Percentiles rank a stretch among this genome's conserved stretches.
phyloP scores from a whole-genome alignment of 2,888 invertebrate species.

The Fragum fragum region DNA sequence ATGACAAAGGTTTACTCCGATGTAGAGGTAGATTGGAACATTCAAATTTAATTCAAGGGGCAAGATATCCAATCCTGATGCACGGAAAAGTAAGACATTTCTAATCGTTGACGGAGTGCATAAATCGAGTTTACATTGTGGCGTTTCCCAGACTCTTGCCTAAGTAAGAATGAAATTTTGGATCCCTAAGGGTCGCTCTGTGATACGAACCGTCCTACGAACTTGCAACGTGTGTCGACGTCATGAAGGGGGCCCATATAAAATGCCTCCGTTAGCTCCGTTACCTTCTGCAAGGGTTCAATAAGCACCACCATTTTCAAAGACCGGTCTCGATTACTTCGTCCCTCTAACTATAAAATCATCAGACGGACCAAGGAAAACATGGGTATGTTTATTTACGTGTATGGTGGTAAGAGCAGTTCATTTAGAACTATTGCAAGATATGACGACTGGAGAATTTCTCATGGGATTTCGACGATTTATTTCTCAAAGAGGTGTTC shows the following conservation, averaged over 20 bases:
- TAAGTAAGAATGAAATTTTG: neutral
- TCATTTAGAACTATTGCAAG: slow-evolving; percentile 30
- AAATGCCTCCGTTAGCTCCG: neutral
- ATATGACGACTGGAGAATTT: slow-evolving; percentile 40
- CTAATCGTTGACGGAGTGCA: slow-evolving; percentile 24
- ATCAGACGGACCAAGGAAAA: neutral
- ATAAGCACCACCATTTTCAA: neutral
- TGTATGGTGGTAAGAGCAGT: slow-evolving; percentile 35
- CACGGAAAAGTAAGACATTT: slow-evolving; percentile 12
- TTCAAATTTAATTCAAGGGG: slow-evolving; percentile 16
- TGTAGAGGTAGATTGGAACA: slow-evolving; percentile 36
- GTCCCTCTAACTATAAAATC: neutral
- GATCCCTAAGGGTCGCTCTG: neutral
- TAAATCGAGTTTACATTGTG: neutral
- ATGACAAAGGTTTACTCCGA: slow-evolving; percentile 20
- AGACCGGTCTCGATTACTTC: slow-evolving; percentile 7
- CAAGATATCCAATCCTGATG: slow-evolving; percentile 30
- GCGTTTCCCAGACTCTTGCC: neutral
- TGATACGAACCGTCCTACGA: neutral
- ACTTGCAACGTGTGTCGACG: neutral
- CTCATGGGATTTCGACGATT: slow-evolving; percentile 28
- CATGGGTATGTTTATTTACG: slow-evolving; percentile 33
- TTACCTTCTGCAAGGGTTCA: neutral
- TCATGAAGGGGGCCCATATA: neutral
- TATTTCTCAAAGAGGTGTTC: slow-evolving; percentile 30